phyloP scores from a whole-genome alignment of 2,797 vertebrate species.

The Periparus ater region DNA sequence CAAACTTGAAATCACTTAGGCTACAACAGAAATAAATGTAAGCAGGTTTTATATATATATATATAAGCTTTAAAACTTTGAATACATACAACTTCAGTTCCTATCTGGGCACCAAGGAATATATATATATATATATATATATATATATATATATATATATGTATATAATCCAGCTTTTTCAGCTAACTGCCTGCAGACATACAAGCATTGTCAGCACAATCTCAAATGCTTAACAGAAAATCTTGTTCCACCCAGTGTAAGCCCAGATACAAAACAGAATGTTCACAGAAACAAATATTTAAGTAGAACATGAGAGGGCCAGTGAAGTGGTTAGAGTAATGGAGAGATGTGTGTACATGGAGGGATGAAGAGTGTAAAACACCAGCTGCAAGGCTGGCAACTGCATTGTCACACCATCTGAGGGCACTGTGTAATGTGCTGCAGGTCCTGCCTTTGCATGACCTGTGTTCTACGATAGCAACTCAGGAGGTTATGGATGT shows the following conservation, averaged over 20 bases:
- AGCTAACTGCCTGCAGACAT: background rate
- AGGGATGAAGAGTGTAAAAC: background rate
- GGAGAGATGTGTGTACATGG: background rate
- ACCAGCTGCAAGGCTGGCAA: background rate
- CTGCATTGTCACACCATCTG: no score
- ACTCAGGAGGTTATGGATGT: background rate
- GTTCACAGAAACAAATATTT: background rate
- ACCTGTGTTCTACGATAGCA: fast-evolving
- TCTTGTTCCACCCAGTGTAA: background rate
- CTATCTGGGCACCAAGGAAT: background rate
- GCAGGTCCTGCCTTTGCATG: background rate
- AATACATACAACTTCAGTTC: background rate
- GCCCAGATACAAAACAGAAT: background rate
- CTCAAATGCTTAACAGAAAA: background rate
- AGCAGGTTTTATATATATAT: no score
- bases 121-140: no score
- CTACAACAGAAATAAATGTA: background rate
- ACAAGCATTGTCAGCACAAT: background rate
- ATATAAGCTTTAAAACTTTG: background rate
- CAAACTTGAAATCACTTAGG: background rate
- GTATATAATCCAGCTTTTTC: background rate
- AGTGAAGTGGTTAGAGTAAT: background rate
- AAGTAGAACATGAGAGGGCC: background rate
- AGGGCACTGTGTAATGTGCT: background rate
- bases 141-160: no score